These are phyloP conservation scores for Rotaria macrura DNA, from an alignment of 2,888 invertebrate species.

Conservation along the genomic window DNA sequence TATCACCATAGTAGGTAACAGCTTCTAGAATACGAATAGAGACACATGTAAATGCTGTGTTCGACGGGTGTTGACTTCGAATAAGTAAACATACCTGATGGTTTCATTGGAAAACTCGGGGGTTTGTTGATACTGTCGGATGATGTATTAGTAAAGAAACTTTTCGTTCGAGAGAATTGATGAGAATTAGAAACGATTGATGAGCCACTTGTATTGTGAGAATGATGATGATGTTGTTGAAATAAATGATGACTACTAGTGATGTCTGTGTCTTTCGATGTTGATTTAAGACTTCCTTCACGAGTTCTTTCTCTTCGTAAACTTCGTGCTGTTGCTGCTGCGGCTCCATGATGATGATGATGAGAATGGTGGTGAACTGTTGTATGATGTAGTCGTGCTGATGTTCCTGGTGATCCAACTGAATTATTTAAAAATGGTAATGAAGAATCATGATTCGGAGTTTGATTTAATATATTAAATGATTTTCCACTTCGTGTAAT, in stretches of 20 bases:
- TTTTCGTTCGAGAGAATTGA: slow-evolving; percentile 1
- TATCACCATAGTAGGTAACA: slow-evolving; percentile 44
- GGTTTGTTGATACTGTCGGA: neutral
- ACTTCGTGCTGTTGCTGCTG: neutral
- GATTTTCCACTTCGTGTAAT: neutral
- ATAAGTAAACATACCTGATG: neutral
- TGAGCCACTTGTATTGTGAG: neutral
- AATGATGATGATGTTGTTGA: neutral
- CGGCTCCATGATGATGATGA: neutral
- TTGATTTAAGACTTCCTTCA: neutral
- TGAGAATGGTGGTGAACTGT: neutral
- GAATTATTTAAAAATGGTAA: slow-evolving; percentile 9
- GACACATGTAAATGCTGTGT: no score
- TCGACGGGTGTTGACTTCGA: no score
- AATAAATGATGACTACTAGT: neutral
- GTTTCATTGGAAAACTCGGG: neutral
- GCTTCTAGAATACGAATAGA: slow-evolving; percentile 23
- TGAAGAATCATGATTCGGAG: neutral
- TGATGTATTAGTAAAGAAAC: neutral
- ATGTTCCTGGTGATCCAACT: neutral
- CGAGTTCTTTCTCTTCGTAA: neutral
- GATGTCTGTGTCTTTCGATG: neutral
- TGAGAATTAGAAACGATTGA: neutral
- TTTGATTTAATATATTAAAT: neutral
- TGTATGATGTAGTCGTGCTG: neutral